These are phyloP conservation scores for Montipora sp. DNA, from an alignment of 64 coral and sea anemone species.

Conservation along the genomic window DNA sequence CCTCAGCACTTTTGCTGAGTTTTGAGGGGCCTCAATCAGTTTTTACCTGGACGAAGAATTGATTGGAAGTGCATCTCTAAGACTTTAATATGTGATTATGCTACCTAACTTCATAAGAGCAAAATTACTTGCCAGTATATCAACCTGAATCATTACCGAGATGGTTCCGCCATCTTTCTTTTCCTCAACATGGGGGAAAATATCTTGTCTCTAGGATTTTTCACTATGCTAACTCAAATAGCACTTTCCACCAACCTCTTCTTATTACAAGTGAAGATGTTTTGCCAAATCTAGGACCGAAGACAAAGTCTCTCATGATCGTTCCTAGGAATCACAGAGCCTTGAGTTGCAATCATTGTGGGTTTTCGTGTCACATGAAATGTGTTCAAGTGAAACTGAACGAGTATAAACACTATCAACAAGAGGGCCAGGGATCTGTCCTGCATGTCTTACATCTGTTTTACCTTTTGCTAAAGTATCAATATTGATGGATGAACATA, in stretches of 20 bases:
- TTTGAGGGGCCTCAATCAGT: background rate
- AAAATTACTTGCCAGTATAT: background rate
- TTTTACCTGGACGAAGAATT: background rate
- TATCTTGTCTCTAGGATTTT: background rate
- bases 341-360: background rate
- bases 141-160: background rate
- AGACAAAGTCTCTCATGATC: no score
- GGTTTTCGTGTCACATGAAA: background rate
- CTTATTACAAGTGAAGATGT: conserved; percentile 10
- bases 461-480: background rate
- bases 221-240: background rate
- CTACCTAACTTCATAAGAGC: background rate
- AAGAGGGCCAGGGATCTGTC: background rate
- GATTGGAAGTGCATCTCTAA: background rate
- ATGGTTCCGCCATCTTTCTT: background rate
- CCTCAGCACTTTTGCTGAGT: background rate
- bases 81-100: background rate
- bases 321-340: background rate
- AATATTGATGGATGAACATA: no score
- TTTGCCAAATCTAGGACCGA: background rate
- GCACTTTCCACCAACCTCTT: background rate
- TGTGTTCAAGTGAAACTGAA: background rate
- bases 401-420: background rate
- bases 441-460: background rate
- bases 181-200: conserved; percentile 2